phyloP scores from a whole-genome alignment of 92 coral and sea anemone species.

The Palythoa grandiflora region DNA sequence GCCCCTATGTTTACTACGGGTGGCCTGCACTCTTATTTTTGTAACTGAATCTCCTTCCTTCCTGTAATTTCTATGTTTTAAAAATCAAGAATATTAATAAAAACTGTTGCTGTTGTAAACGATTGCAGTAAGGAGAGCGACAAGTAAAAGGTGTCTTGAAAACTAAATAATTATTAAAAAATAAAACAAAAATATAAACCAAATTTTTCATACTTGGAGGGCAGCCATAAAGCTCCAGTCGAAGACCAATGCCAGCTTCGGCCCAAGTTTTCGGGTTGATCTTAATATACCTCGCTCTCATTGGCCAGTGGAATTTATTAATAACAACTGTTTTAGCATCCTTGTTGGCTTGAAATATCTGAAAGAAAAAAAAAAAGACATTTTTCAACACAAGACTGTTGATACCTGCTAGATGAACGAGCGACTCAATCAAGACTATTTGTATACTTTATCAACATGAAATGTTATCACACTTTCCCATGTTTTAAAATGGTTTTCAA shows the following conservation, averaged over 20 bases:
- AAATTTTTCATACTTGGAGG: constrained; percentile 10
- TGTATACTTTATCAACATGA: no score
- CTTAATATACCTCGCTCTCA: constrained; percentile 19
- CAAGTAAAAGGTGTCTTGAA: background rate
- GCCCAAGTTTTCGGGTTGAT: constrained; percentile 31
- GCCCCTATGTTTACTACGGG: no score
- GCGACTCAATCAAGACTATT: no score
- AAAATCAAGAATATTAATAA: no score
- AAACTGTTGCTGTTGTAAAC: background rate
- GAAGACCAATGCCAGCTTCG: constrained; percentile 27
- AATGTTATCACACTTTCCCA: no score
- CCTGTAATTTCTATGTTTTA: no score
- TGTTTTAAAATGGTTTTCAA: no score
- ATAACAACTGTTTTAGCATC: constrained; percentile 17
- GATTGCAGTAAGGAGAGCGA: background rate
- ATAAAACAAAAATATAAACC: background rate
- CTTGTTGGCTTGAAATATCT: constrained; percentile 39
- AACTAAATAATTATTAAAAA: background rate
- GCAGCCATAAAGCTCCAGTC: constrained; percentile 51
- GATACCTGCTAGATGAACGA: no score
- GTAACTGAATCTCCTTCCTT: no score
- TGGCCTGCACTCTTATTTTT: no score
- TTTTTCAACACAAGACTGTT: no score
- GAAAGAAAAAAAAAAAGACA: background rate
- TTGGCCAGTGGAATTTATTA: background rate